phyloP scores from a whole-genome alignment of 2,113 vertebrate species.

The Tachysurus vachellii region DNA sequence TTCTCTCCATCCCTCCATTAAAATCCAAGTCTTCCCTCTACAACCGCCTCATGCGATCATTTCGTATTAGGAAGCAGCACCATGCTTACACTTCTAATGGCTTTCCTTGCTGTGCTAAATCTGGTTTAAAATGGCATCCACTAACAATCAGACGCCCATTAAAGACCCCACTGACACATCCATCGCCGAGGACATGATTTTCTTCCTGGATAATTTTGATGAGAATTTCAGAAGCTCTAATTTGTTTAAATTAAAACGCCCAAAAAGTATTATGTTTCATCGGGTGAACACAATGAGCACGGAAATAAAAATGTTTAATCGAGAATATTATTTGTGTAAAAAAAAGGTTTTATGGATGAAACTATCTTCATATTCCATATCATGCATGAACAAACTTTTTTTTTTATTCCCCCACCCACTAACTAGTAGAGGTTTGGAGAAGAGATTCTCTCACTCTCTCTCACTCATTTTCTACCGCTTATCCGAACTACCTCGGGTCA shows the following conservation, averaged over 20 bases:
- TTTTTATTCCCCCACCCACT: not conserved
- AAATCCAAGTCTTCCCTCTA: conserved; percentile 24
- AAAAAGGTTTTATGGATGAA: not conserved
- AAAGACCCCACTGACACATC: conserved; percentile 69
- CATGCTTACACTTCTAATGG: conserved; percentile 60
- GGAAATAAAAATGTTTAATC: conserved; percentile 35
- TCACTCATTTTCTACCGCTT: too few species aligned
- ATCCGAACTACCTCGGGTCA: too few species aligned
- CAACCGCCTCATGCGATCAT: conserved; percentile 45
- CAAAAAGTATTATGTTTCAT: conserved; percentile 19
- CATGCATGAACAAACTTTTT: conserved; percentile 19
- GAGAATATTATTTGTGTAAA: conserved; percentile 16
- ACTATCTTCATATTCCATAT: conserved; percentile 14
- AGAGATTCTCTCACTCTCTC: too few species aligned
- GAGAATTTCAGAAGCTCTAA: conserved; percentile 42
- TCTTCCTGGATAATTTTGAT: conserved; percentile 42
- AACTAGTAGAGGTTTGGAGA: not conserved
- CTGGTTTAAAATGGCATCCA: conserved; percentile 70
- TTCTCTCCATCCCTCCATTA: not conserved
- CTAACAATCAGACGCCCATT: conserved; percentile 68
- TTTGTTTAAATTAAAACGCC: conserved; percentile 35
- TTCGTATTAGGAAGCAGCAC: conserved; percentile 61
- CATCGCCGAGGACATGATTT: conserved; percentile 64
- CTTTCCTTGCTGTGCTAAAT: conserved; percentile 73
- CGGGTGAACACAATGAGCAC: conserved; percentile 13